Conservation (phyloP, 2,797 vertebrate species). For the Neosilurus mollespiculum region DNA sequence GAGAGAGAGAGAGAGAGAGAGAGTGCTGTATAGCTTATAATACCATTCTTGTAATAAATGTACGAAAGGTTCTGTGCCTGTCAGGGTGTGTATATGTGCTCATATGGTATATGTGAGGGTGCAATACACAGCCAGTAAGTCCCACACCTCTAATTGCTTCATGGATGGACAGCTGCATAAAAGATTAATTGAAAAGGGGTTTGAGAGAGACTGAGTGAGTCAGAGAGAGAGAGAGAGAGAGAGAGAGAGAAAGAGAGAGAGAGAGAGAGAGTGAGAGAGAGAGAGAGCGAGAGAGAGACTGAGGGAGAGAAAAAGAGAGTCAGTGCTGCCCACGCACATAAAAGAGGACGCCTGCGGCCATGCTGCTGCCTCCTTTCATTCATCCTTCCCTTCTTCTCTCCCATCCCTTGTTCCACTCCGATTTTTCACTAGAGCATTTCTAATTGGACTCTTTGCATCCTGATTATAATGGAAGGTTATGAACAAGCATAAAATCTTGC, state of each 20-base stretch:
- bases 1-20: conserved; percentile 15
- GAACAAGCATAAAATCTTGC: not conserved
- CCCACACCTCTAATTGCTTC: conserved; percentile 56
- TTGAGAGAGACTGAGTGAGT: not conserved
- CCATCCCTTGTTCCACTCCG: not conserved
- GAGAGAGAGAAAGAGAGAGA: not conserved
- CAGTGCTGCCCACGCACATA: conserved; percentile 19
- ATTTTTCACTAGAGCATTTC: conserved; percentile 2
- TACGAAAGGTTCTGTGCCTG: conserved; percentile 25
- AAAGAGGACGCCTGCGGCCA: conserved; percentile 34
- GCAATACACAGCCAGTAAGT: conserved; percentile 44
- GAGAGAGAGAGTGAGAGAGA: conserved; percentile 2
- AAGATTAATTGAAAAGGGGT: conserved; percentile 57
- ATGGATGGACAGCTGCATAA: conserved; percentile 48
- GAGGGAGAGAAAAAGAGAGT: not conserved
- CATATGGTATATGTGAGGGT: conserved; percentile 22
- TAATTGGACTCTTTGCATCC: conserved; percentile 46
- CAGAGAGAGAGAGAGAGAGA: not conserved
- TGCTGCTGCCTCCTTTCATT: conserved; percentile 32
- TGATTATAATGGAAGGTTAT: conserved; percentile 31
- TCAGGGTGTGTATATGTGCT: not conserved
- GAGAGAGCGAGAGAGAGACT: not conserved
- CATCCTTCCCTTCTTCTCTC: conserved; percentile 8
- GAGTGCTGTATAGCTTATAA: conserved; percentile 26
- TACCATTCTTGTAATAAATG: conserved; percentile 28